Evolutionary conservation across 1,140 invertebrate species (phyloP), one percentile per base, ranked within the genome.

Genomic region (Diorhabda carinulata): DNA sequence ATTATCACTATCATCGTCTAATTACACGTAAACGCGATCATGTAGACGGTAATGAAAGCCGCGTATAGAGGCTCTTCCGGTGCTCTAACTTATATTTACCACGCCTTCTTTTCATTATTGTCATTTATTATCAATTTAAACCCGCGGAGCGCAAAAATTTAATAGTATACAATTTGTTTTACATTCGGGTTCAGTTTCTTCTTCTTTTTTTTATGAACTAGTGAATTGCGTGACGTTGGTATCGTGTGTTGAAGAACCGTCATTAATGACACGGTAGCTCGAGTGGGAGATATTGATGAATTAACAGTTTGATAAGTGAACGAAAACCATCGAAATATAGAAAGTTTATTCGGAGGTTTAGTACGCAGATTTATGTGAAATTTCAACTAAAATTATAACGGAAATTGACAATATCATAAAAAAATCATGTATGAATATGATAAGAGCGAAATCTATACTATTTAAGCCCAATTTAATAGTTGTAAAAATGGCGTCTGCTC

Each of bases 81-180:
- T 73, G 70, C 67, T 65, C 70, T 58, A 72, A 70, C 69, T 71
- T 67, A 73, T 69, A 74, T 73, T 72, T 65, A 69, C 69, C 72
- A 66, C 77, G 77, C 78, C 78, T 66, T 70, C 77, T 66, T 75
- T 78, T 77, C 76, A 79, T 79, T 79, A 79, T 78, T 78, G 76
- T 79, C 77, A 79, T 79, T 79, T 78, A 77, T 78, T 78, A 78
- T 75, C 77, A 79, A 78, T 79, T 79, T 77, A 73, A 66, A 76
- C 63, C 72, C 75, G 76, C 62, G 68, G 69, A 77, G 78, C 77
- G 78, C 77, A 78, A 79, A 79, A 79, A 76, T 77, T 77, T 78
- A 79, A 79, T 79, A 73, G 73, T 73, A 76, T 78, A 78, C 77
- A 78, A 78, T 79, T 79, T 79, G 77, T 77, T 75, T 73, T 76